Evolutionary conservation across 2,888 invertebrate genomes (phyloP).

Genomic region (Scaptodrosophila latifasciaeformis): DNA sequence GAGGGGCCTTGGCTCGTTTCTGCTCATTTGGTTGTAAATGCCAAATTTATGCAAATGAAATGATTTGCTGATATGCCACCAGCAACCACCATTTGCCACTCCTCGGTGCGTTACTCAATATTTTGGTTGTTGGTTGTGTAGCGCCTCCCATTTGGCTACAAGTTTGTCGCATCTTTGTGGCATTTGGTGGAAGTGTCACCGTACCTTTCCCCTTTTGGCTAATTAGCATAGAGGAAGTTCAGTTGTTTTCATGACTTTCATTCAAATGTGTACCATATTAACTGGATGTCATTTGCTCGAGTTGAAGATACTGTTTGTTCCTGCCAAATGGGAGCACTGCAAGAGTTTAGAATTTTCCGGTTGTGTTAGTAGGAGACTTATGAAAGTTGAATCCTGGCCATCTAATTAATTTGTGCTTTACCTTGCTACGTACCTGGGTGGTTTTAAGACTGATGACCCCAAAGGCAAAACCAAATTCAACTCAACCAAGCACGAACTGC

Average conservation of each 20-base stretch:
- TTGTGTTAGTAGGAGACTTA: background rate
- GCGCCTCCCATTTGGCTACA: background rate
- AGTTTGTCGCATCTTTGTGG: no score
- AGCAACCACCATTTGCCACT: background rate
- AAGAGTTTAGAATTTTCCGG: background rate
- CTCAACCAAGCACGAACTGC: background rate
- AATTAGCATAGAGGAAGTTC: slow-evolving; percentile 49
- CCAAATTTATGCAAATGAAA: slow-evolving; percentile 49
- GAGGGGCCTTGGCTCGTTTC: slow-evolving; percentile 27
- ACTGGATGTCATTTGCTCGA: background rate
- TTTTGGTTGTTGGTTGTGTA: slow-evolving; percentile 2
- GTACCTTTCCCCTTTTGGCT: slow-evolving; percentile 20
- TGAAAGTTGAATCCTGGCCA: slow-evolving; percentile 39
- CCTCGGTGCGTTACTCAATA: slow-evolving; percentile 1
- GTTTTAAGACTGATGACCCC: no score
- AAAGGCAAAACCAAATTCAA: no score
- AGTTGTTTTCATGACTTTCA: slow-evolving; percentile 26
- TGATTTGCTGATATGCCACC: slow-evolving; percentile 48
- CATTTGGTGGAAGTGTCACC: background rate
- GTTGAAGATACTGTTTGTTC: background rate
- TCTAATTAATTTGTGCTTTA: slow-evolving; percentile 58
- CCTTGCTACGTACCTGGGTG: slow-evolving; percentile 20
- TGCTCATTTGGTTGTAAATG: slow-evolving; percentile 37
- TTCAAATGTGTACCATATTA: background rate
- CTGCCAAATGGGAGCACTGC: background rate